Base-by-base conservation (phyloP, 64 coral and sea anemone genomes). In the Montipora cactus region DNA sequence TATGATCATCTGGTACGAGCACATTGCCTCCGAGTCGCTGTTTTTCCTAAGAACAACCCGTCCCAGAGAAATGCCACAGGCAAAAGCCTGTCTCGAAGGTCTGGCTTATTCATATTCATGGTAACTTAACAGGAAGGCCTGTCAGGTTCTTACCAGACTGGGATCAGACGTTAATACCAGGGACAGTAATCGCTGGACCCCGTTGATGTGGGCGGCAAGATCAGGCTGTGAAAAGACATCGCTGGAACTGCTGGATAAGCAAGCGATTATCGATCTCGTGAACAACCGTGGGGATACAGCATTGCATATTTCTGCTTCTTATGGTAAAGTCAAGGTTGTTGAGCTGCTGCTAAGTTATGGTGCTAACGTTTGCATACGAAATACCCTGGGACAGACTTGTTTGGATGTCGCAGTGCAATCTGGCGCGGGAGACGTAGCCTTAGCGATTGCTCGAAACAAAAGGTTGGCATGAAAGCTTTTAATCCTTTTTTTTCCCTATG, bases 111-210 rank as follows among this genome's bases (percentile, higher is more conserved):
- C 67, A 12, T 48, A 19, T 69, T 49, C 0, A 8, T 52, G 67
- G 5, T 37, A 69, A 49, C 25, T 67, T 1, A 47, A 46, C 78
- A 97, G 95, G 46, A 97, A 97, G 86, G 92, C 90, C 3, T 91
- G 91, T 66, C 70, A 67, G 25, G 75, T 84, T 3, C 76, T 97
- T 22, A 78, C 89, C 18, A 74, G 84, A 53, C 87, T 94, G 45
- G 95, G 92, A n/a, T 87, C 95, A 45, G 92, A 97, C 49, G 78
- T 94, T 49, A 97, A 94, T 51, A 75, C 81, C n/a, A 78, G 91
- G 10, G 95, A 97, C 59, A 97, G 87, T 82, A 90, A 94, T 7
- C 87, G 58, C 45, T 80, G 74, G 73, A 45, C 74, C 72, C 71
- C 57, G 18, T 25, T 80, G 44, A 67, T 37, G 75, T 64, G 49